phyloP scores from a whole-genome alignment of 2,113 vertebrate species.

The Crotalus tigris region DNA sequence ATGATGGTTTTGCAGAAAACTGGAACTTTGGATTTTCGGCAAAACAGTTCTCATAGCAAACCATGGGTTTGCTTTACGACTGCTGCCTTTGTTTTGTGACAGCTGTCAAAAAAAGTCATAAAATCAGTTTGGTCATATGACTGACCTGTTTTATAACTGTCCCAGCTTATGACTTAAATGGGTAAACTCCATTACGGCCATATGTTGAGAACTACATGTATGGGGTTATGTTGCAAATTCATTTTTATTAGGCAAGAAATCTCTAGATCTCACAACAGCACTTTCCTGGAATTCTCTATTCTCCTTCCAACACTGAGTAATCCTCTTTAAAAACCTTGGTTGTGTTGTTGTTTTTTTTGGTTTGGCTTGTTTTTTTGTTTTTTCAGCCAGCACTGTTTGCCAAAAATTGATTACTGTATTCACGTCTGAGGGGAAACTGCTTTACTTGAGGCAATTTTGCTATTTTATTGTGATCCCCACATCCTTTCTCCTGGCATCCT shows the following conservation, averaged over 20 bases:
- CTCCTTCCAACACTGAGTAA: slow-evolving; percentile 3
- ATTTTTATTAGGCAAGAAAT: not conserved
- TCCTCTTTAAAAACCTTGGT: not conserved
- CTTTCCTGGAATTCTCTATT: slow-evolving; percentile 29
- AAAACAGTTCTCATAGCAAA: too few relatives aligned
- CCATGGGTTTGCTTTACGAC: not conserved
- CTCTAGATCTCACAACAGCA: not conserved
- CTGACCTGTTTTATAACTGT: not conserved
- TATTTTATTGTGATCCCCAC: not conserved
- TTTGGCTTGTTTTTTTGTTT: not conserved
- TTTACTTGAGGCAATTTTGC: not conserved
- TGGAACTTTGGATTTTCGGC: too few relatives aligned
- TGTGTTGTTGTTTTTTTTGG: too few relatives aligned
- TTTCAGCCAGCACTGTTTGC: not conserved
- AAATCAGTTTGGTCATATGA: not conserved
- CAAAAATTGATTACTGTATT: not conserved
- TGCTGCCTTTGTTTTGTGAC: not conserved
- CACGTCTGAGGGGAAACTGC: not conserved
- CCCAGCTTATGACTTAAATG: not conserved
- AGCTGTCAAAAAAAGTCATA: not conserved
- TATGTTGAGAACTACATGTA: not conserved
- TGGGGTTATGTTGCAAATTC: not conserved
- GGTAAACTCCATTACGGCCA: not conserved
- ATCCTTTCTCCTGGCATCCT: slow-evolving; percentile 45
- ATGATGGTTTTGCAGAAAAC: too few relatives aligned